Evolutionary conservation across 1,140 invertebrate species (phyloP).

Genomic region (Drosophila ambigua): DNA sequence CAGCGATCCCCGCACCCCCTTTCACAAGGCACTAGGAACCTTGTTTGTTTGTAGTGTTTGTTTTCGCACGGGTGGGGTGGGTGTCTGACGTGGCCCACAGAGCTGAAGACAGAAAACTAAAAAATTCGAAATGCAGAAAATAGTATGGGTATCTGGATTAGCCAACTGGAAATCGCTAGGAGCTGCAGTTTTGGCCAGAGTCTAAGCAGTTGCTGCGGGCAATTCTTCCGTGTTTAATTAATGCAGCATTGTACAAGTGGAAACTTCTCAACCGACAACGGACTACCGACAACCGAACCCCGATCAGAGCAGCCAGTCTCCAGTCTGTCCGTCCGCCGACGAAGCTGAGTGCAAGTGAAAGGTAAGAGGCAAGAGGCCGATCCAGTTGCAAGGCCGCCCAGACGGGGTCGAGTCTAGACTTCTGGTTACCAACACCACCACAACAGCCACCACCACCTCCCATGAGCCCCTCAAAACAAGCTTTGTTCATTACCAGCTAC

Average conservation of each 20-base stretch:
- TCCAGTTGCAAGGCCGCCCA: conserved; percentile 33
- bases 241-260: not conserved
- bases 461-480: not conserved
- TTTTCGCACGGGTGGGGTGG: conserved; percentile 33
- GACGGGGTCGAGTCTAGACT: conserved; percentile 16
- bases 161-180: conserved; percentile 5
- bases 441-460: too few relatives aligned
- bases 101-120: conserved; percentile 7
- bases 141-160: conserved; percentile 3
- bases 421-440: conserved; percentile 24
- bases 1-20: not conserved
- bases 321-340: too few relatives aligned
- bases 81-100: conserved; percentile 22
- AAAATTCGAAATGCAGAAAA: not conserved
- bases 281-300: not conserved
- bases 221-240: conserved; percentile 23
- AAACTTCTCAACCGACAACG: not conserved
- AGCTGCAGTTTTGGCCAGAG: not conserved
- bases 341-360: conserved; percentile 35
- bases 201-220: not conserved
- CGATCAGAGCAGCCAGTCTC: not conserved
- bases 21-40: conserved; percentile 17
- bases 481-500: not conserved
- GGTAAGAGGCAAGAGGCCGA: conserved; percentile 28
- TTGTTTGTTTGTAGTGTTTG: conserved; percentile 24